Percentiles rank a stretch among this genome's conserved stretches.
These are phyloP conservation scores for Lonchura striata DNA, from an alignment of 2,113 vertebrate genomes.

Conservation along the genomic window DNA sequence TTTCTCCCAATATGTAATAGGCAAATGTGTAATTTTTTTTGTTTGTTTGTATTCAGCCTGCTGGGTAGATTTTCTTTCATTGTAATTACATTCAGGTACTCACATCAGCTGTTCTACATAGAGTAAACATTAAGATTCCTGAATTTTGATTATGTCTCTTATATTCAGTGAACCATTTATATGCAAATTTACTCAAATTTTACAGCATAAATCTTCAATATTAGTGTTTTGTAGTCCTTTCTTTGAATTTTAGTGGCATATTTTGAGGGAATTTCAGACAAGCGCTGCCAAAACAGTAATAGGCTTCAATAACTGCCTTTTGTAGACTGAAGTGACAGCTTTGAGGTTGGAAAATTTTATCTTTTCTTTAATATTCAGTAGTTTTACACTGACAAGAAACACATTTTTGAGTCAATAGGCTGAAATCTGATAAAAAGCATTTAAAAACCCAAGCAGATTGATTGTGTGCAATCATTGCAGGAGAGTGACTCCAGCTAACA, in stretches of 20 bases:
- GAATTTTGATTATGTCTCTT: background rate
- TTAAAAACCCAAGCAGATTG: conserved; percentile 26
- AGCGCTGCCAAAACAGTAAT: conserved; percentile 14
- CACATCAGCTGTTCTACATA: background rate
- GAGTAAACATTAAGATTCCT: background rate
- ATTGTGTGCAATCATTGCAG: background rate
- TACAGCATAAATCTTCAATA: background rate
- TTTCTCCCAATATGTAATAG: background rate
- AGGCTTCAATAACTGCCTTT: conserved; percentile 27
- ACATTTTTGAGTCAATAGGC: conserved; percentile 13
- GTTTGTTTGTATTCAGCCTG: background rate
- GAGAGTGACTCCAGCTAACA: conserved; percentile 2
- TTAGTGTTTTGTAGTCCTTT: background rate
- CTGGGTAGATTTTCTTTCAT: background rate
- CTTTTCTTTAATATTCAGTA: conserved; percentile 33
- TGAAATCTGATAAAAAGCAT: conserved; percentile 54
- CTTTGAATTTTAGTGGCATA: background rate
- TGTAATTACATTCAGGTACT: background rate
- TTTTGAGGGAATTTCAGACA: conserved; percentile 32
- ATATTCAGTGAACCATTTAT: background rate
- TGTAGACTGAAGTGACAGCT: conserved; percentile 28
- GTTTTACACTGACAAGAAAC: conserved; percentile 4
- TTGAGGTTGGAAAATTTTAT: background rate
- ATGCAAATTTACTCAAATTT: conserved; percentile 4
- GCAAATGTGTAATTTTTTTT: background rate